phyloP scores from a whole-genome alignment of 2,113 vertebrate species.

The Tinamus guttatus region DNA sequence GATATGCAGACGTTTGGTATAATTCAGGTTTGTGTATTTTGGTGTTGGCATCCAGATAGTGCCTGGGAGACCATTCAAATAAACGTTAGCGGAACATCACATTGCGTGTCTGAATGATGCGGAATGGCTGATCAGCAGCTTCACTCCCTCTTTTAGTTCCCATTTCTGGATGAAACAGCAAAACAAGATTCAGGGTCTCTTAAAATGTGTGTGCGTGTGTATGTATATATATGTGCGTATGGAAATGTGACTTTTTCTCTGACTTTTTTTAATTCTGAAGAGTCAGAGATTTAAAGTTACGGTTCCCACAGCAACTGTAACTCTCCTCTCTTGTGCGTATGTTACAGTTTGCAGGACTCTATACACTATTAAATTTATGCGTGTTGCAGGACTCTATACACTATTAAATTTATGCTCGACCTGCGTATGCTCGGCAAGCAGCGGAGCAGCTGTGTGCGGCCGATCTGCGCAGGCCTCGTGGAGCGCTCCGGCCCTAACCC shows the following conservation, averaged over 20 bases:
- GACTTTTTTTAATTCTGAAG: not conserved
- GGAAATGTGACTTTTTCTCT: conserved; percentile 50
- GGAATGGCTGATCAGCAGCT: conserved; percentile 30
- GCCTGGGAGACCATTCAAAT: conserved; percentile 32
- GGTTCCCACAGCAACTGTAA: conserved; percentile 69
- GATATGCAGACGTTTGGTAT: not conserved
- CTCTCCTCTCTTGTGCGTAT: conserved; percentile 12
- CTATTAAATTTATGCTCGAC: not conserved
- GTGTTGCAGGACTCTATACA: not conserved
- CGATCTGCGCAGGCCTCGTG: fast-evolving
- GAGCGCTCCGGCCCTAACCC: not conserved
- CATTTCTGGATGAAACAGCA: not conserved
- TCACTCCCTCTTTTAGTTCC: not conserved
- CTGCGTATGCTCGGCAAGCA: not conserved
- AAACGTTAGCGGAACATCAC: conserved; percentile 21
- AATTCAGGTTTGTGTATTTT: not conserved
- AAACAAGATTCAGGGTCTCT: not conserved
- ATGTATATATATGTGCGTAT: not conserved
- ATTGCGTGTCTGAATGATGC: not conserved
- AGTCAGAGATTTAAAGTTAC: conserved; percentile 61
- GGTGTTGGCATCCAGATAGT: not conserved
- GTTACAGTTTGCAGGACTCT: conserved; percentile 7
- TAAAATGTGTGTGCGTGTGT: no score
- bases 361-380: not conserved
- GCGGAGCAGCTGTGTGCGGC: not conserved